These are phyloP conservation scores for Macrosteles quadrilineatus DNA, from an alignment of 1,140 invertebrate genomes.

Conservation along the genomic window DNA sequence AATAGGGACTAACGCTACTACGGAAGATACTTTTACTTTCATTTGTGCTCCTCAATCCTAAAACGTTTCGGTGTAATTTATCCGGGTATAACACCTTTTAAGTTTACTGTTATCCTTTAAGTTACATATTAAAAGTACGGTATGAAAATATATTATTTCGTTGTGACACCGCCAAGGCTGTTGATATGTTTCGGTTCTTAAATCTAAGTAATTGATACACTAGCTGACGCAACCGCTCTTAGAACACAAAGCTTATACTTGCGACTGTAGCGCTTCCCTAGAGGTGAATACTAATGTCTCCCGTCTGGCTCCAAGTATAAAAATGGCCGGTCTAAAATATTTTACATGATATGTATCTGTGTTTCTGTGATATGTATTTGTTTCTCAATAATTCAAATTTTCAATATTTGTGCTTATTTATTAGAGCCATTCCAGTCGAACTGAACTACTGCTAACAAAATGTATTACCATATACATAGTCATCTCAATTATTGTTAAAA, in stretches of 20 bases:
- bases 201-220: background rate
- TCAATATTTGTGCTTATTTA: background rate
- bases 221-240: background rate
- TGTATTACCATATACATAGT: background rate
- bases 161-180: background rate
- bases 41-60: too few relatives aligned
- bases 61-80: too few relatives aligned
- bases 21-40: too few relatives aligned
- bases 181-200: background rate
- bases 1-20: too few relatives aligned
- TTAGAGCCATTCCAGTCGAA: background rate
- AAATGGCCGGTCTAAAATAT: slow-evolving; percentile 14
- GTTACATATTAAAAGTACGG: background rate
- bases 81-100: too few relatives aligned
- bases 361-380: slow-evolving; percentile 16
- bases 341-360: slow-evolving; percentile 11
- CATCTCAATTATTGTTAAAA: background rate
- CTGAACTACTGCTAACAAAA: background rate
- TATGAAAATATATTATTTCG: slow-evolving; percentile 4
- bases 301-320: slow-evolving; percentile 6
- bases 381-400: background rate
- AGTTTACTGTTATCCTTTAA: too few relatives aligned
- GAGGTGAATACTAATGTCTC: background rate
- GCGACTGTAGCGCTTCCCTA: background rate
- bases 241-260: background rate